phyloP scores from a whole-genome alignment of 1,140 invertebrate species.

The Galendromus occidentalis region DNA sequence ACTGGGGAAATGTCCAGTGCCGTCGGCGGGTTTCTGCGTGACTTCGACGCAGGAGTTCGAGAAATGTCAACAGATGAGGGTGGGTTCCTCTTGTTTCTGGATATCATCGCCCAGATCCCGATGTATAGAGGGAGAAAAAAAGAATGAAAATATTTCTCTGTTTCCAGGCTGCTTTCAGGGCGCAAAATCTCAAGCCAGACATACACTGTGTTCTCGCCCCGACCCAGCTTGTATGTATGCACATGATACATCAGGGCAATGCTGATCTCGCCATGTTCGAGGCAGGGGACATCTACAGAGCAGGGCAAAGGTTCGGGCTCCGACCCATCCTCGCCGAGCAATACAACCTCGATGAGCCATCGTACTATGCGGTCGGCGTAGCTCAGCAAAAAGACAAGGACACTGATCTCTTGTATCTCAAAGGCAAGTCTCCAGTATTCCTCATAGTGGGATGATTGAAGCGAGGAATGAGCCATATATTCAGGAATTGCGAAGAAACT shows the following conservation, averaged over 20 bases:
- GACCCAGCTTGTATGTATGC: constrained; percentile 75
- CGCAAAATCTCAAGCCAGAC: constrained; percentile 65
- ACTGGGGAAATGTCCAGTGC: constrained; percentile 55
- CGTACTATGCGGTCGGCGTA: constrained; percentile 85
- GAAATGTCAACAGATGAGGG: constrained; percentile 85
- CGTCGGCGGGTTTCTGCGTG: constrained; percentile 59
- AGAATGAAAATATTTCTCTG: constrained; percentile 11
- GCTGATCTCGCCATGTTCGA: constrained; percentile 78
- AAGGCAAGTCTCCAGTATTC: constrained; percentile 32
- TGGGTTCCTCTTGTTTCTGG: constrained; percentile 30
- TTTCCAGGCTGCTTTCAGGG: constrained; percentile 55
- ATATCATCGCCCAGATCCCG: neutral
- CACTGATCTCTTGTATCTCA: constrained; percentile 67
- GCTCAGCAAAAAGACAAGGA: constrained; percentile 63
- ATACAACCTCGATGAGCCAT: constrained; percentile 57
- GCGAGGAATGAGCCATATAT: neutral
- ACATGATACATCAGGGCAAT: constrained; percentile 31
- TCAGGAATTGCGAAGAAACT: constrained; percentile 10
- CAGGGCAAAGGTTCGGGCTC: constrained; percentile 47
- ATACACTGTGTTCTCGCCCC: constrained; percentile 62
- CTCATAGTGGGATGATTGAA: neutral
- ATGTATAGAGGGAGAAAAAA: neutral
- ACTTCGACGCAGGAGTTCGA: constrained; percentile 69
- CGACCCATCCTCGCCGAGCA: constrained; percentile 74
- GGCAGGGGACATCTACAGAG: constrained; percentile 80